phyloP scores from a whole-genome alignment of 2,888 invertebrate genomes.

The Uloborus plumipes region DNA sequence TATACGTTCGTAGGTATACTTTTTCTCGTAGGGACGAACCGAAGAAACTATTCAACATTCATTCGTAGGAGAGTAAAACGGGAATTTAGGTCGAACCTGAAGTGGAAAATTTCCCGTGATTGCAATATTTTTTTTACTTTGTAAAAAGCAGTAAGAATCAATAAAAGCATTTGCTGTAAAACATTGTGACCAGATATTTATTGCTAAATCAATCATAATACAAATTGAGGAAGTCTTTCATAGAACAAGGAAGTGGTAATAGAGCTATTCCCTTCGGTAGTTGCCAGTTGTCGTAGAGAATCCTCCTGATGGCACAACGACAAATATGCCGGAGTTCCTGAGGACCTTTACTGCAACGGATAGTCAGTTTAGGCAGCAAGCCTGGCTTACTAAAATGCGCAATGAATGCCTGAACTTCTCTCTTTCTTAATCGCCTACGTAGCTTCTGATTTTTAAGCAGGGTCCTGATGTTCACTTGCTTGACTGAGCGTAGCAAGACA shows the following conservation, averaged over 20 bases:
- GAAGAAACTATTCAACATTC: too few relatives aligned
- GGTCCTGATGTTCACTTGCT: not conserved
- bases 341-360: slow-evolving; percentile 15
- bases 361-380: slow-evolving; percentile 12
- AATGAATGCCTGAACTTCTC: not conserved
- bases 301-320: slow-evolving; percentile 18
- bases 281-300: slow-evolving; percentile 41
- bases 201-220: slow-evolving; percentile 5
- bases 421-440: not conserved
- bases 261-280: slow-evolving; percentile 29
- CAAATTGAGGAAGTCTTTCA: slow-evolving; percentile 28
- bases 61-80: too few relatives aligned
- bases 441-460: slow-evolving; percentile 19
- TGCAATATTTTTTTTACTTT: too few relatives aligned
- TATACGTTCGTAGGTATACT: too few relatives aligned
- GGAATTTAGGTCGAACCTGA: too few relatives aligned
- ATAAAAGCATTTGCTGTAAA: too few relatives aligned
- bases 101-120: too few relatives aligned
- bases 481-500: slow-evolving; percentile 32
- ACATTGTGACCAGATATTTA: too few relatives aligned
- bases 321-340: slow-evolving; percentile 39
- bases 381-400: not conserved
- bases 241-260: slow-evolving; percentile 8
- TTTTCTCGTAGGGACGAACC: too few relatives aligned
- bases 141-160: too few relatives aligned